Percentiles rank a stretch among this genome's conserved stretches.
phyloP scores from a whole-genome alignment of 2,113 vertebrate species.

The Bothrops jararaca region DNA sequence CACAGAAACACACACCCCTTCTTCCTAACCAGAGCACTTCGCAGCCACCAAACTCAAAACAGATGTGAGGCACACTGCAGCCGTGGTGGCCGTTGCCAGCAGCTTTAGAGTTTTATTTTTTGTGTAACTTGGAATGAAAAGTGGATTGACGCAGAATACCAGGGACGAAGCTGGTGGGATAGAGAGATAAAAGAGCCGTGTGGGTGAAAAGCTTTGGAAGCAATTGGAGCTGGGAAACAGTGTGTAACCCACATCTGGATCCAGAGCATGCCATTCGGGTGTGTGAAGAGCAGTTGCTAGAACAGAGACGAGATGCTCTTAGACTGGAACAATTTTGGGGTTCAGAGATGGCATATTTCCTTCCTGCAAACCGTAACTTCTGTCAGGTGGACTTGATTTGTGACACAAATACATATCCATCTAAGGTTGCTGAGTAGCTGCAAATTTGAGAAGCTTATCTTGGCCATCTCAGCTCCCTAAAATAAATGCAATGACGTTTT shows the following conservation, averaged over 20 bases:
- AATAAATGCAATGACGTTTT: background rate
- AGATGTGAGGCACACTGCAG: constrained; percentile 67
- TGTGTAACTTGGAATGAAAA: constrained; percentile 1
- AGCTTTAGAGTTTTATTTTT: constrained; percentile 33
- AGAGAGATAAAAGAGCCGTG: background rate
- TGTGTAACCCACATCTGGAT: background rate
- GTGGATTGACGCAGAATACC: background rate
- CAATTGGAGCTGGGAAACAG: no score
- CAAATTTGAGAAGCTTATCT: background rate
- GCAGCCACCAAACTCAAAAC: constrained; percentile 72
- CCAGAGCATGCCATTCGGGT: background rate
- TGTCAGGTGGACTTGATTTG: background rate
- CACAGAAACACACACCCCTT: background rate
- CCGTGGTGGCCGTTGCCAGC: constrained; percentile 38
- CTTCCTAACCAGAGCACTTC: constrained; percentile 59
- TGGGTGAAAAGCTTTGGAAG: background rate
- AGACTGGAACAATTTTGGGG: background rate
- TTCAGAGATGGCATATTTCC: background rate
- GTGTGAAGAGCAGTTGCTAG: background rate
- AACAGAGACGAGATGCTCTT: background rate
- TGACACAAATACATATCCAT: background rate
- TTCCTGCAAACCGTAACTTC: no score
- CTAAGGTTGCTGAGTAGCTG: background rate
- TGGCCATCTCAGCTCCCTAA: background rate
- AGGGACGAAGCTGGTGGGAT: background rate